phyloP scores from a whole-genome alignment of 1,140 invertebrate genomes.

The Augochlora pura region DNA sequence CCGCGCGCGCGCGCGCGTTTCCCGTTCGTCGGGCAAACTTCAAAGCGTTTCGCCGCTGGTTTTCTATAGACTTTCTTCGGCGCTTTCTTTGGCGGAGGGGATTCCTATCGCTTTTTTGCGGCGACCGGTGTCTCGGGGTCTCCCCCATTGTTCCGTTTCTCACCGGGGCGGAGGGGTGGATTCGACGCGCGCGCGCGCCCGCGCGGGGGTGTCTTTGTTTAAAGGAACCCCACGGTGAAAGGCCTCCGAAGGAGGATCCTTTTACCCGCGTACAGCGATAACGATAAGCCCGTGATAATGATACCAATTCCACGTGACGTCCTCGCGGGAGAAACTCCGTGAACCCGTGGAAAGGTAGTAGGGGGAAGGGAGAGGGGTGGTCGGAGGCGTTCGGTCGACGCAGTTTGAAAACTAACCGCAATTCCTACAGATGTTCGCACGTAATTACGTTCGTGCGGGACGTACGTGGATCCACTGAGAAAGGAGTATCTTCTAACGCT shows the following conservation, averaged over 20 bases:
- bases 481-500: slow-evolving; percentile 36
- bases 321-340: slow-evolving; percentile 2
- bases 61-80: background rate
- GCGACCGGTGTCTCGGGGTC: background rate
- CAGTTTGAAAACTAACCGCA: slow-evolving; percentile 37
- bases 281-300: slow-evolving; percentile 58
- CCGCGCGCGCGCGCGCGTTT: too few species aligned
- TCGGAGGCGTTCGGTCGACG: too few species aligned
- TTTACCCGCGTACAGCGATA: slow-evolving; percentile 43
- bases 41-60: background rate
- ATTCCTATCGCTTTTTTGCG: background rate
- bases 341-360: too few species aligned
- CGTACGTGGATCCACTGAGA: background rate
- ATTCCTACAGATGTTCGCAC: slow-evolving; percentile 38
- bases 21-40: background rate
- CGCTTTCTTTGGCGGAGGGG: background rate
- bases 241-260: slow-evolving; percentile 27
- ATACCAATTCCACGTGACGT: slow-evolving; percentile 47
- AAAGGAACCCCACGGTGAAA: slow-evolving; percentile 22
- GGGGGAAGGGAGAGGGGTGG: too few species aligned
- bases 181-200: too few species aligned
- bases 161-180: too few species aligned
- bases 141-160: background rate
- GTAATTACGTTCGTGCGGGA: slow-evolving; percentile 33
- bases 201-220: slow-evolving; percentile 14